Evolutionary conservation across 2,797 vertebrate genomes (phyloP).

Genomic region (Danio jaintianensis): DNA sequence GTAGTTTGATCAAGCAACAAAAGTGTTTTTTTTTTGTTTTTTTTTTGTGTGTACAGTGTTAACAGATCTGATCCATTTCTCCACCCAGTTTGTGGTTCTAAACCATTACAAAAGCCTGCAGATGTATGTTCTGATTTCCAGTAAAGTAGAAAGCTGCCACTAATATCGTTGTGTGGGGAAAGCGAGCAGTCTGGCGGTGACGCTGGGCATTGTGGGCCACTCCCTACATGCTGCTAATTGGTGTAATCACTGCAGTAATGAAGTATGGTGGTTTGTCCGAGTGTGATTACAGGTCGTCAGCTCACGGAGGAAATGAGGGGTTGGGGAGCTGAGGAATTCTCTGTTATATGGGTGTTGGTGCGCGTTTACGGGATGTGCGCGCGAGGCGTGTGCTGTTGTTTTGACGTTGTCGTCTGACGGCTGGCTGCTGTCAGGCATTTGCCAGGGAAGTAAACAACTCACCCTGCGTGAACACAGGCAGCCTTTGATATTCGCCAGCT

Average conservation of each 20-base stretch:
- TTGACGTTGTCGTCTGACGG: conserved; percentile 63
- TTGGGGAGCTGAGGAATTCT: conserved; percentile 64
- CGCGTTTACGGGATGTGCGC: conserved; percentile 61
- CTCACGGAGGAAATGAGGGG: conserved; percentile 65
- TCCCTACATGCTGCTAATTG: conserved; percentile 67
- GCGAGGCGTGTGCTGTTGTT: conserved; percentile 66
- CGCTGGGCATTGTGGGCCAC: conserved; percentile 60
- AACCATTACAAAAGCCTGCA: conserved; percentile 23
- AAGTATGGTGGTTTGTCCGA: conserved; percentile 61
- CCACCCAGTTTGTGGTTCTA: not conserved
- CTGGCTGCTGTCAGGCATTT: conserved; percentile 61
- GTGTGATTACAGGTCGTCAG: conserved; percentile 66
- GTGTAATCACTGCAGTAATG: conserved; percentile 67
- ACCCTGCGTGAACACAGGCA: conserved; percentile 35
- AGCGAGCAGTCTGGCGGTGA: conserved; percentile 49
- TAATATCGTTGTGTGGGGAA: conserved; percentile 33
- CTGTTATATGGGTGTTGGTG: conserved; percentile 64
- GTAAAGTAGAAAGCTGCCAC: conserved; percentile 30
- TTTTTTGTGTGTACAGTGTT: not conserved
- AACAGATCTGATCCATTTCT: not conserved
- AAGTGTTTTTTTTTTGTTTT: no score
- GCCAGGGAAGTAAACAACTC: conserved; percentile 63
- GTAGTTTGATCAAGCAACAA: no score
- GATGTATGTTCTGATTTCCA: conserved; percentile 6
- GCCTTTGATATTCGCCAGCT: conserved; percentile 58